Percentiles rank a stretch among this genome's conserved stretches.
Conservation (phyloP, 1,140 invertebrate species). For the Calycopis cecrops region DNA sequence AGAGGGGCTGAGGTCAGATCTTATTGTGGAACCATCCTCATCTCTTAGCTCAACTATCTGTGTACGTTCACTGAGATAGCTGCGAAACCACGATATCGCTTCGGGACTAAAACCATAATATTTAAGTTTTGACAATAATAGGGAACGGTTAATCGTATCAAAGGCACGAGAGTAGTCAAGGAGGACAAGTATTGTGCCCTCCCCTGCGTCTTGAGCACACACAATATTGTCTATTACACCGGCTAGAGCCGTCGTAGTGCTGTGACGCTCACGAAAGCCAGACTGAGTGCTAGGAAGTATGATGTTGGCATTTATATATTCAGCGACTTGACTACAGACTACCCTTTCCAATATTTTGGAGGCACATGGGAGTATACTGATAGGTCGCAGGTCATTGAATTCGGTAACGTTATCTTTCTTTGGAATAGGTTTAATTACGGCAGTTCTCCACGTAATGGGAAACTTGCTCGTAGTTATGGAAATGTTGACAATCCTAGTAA, state of each 20-base stretch:
- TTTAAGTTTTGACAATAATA: background rate
- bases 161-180: background rate
- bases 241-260: conserved; percentile 16
- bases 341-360: conserved; percentile 19
- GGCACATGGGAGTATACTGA: conserved; percentile 16
- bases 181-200: background rate
- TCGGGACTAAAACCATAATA: background rate
- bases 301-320: conserved; percentile 14
- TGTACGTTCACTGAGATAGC: background rate
- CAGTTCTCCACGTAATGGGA: background rate
- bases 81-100: background rate
- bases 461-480: background rate
- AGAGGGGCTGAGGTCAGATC: background rate
- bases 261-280: conserved; percentile 17
- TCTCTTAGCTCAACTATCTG: background rate
- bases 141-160: background rate
- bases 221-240: conserved; percentile 19
- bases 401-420: conserved; percentile 7
- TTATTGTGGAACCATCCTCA: background rate
- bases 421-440: conserved; percentile 13
- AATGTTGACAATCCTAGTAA: background rate
- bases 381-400: conserved; percentile 18
- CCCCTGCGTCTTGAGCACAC: conserved; percentile 8
- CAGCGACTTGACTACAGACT: conserved; percentile 1
- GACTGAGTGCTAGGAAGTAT: conserved; percentile 13